A percentile compares a stretch with the other conserved stretches of the same genome.
phyloP scores from a whole-genome alignment of 2,888 invertebrate genomes.

The Colostygia pectinataria region DNA sequence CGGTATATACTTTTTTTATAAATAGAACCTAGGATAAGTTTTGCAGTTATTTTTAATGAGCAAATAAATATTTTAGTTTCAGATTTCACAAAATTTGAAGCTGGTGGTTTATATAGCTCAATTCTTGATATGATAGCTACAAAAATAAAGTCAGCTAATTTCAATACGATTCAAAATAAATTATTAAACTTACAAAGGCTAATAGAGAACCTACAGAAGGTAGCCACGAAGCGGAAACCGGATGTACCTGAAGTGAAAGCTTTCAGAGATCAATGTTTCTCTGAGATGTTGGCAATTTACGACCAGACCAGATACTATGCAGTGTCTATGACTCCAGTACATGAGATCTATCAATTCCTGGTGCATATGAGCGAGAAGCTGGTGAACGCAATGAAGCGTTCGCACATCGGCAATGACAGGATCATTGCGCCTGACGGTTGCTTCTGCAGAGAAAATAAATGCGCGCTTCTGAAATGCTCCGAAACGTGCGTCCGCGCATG shows the following conservation, averaged over 20 bases:
- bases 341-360: slow-evolving; percentile 50
- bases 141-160: slow-evolving; percentile 45
- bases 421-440: slow-evolving; percentile 49
- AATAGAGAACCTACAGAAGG: slow-evolving; percentile 46
- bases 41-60: background rate
- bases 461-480: slow-evolving; percentile 52
- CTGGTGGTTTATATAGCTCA: slow-evolving; percentile 46
- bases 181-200: slow-evolving; percentile 41
- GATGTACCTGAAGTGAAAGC: slow-evolving; percentile 40
- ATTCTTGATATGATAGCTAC: slow-evolving; percentile 44
- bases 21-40: no score
- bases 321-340: slow-evolving; percentile 34
- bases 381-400: slow-evolving; percentile 54
- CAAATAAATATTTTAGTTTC: slow-evolving; percentile 38
- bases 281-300: slow-evolving; percentile 47
- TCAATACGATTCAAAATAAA: slow-evolving; percentile 36
- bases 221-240: slow-evolving; percentile 35
- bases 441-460: slow-evolving; percentile 51
- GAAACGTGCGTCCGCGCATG: slow-evolving; percentile 55
- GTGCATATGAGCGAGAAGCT: slow-evolving; percentile 51
- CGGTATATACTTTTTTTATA: slow-evolving; percentile 38
- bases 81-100: slow-evolving; percentile 49
- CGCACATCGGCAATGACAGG: slow-evolving; percentile 59
- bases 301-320: slow-evolving; percentile 37
- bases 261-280: slow-evolving; percentile 51